Conservation (phyloP, 2,113 vertebrate species). For the Antigone vipio region DNA sequence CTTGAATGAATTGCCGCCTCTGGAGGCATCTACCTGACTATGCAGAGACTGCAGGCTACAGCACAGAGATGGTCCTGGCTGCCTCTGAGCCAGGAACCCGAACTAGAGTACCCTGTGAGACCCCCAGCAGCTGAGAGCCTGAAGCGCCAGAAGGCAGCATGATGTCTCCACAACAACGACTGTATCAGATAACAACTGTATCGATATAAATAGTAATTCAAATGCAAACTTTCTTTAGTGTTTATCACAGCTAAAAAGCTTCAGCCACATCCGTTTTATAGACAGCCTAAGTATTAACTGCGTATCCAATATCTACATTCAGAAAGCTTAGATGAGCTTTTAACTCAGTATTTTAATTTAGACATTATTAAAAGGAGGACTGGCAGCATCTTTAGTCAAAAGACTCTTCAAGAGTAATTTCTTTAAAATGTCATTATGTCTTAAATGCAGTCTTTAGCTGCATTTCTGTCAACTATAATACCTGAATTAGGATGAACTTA, state of each 20-base stretch:
- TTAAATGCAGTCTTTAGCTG: background rate
- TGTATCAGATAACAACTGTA: background rate
- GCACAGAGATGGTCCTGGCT: background rate
- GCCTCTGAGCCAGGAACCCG: background rate
- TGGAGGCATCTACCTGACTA: background rate
- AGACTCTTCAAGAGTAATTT: background rate
- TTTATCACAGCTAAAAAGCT: background rate
- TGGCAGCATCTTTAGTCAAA: background rate
- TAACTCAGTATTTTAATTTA: background rate
- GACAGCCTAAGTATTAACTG: background rate
- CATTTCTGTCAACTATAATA: background rate
- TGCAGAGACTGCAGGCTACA: background rate
- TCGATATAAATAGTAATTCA: background rate
- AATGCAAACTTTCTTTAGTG: background rate
- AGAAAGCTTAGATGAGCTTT: background rate
- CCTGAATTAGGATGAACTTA: background rate
- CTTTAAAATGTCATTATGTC: background rate
- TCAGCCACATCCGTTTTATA: background rate
- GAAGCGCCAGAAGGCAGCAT: background rate
- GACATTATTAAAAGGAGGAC: background rate
- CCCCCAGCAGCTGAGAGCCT: background rate
- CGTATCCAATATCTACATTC: background rate
- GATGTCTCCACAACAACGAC: background rate
- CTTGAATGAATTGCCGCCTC: background rate
- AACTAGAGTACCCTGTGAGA: background rate